These are phyloP conservation scores for Bathynomus jamesi DNA, from an alignment of 1,140 invertebrate species.

Conservation along the genomic window DNA sequence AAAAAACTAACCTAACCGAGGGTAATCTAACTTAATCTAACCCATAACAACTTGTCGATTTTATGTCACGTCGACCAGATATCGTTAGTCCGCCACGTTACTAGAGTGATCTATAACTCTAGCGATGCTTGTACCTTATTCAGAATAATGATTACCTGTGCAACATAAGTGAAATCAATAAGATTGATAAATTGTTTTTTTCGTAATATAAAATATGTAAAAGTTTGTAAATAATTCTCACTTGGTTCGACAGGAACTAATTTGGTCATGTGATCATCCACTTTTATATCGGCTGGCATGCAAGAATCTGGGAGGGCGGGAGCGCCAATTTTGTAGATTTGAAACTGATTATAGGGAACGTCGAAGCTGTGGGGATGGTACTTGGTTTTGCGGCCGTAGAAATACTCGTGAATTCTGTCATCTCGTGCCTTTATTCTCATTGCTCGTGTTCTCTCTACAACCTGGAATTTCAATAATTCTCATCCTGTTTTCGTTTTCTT, in stretches of 20 bases:
- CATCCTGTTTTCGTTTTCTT: too few species aligned
- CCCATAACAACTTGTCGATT: too few species aligned
- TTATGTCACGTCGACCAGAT: too few species aligned
- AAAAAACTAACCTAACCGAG: too few species aligned
- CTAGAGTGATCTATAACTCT: too few species aligned
- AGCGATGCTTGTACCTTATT: too few species aligned
- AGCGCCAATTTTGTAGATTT: slow-evolving; percentile 88
- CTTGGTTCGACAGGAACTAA: slow-evolving; percentile 58
- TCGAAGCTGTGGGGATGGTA: slow-evolving; percentile 56
- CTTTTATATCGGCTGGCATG: slow-evolving; percentile 90
- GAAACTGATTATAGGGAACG: slow-evolving; percentile 46
- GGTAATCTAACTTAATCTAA: too few species aligned
- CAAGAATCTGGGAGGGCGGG: slow-evolving; percentile 86
- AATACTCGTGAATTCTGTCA: slow-evolving; percentile 81
- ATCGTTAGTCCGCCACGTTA: too few species aligned
- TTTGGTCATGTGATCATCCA: slow-evolving; percentile 85
- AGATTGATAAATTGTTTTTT: neutral
- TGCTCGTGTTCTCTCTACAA: slow-evolving; percentile 70
- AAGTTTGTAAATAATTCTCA: slow-evolving; percentile 1
- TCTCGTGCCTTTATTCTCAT: slow-evolving; percentile 68
- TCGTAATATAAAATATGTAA: neutral
- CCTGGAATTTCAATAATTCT: slow-evolving; percentile 46
- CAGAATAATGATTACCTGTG: neutral
- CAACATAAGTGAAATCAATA: too few species aligned
- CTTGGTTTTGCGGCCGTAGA: slow-evolving; percentile 76